Base-by-base conservation (phyloP, 2,888 invertebrate species). In the Diarsia brunnea region DNA sequence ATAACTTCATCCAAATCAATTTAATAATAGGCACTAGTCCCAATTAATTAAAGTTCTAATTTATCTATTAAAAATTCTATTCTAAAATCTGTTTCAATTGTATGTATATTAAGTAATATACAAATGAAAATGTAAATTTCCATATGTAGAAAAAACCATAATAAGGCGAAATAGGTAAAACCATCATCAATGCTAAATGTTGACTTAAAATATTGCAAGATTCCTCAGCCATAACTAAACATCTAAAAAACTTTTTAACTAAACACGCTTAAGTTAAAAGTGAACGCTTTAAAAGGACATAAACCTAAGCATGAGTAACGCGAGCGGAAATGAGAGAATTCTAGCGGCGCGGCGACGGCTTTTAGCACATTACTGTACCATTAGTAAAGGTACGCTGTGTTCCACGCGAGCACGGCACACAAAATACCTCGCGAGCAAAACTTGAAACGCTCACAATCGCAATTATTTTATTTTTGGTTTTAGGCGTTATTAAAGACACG, bases 241-340 rank as follows among this genome's bases (percentile, higher is more conserved):
- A 47, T 38, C 31, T 27, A 58, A 49, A 4, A 61, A 24, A 24
- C 31, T 63, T 7, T 24, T 19, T 14, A 53, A 43, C 43, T 10
- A 63, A 73, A 82, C 12, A 19, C 55, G 31, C 43, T 49, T 49
- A 67, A 73, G 70, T 68, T 73, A 76, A 76, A 75, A 76, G 58
- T 73, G 53, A 85, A 76, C 73, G 63, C 51, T 82, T 84, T 75
- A 60, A 82, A 83, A 74, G 58, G 58, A 66, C 61, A 76, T 70
- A 81, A 79, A 79, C 55, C 47, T 58, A 51, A 78, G 75, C 77
- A 78, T 83, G 81, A 87, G 81, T 86, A 86, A 84, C 76, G 65
- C 64, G 53, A 74, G 27, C 84, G 84, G 85, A 85, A 84, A 84
- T 78, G 81, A 84, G 84, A 73, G 81, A 83, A 83, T 86, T 81